Base-by-base conservation (phyloP, 2,888 invertebrate species). In the Ectemnius lituratus region DNA sequence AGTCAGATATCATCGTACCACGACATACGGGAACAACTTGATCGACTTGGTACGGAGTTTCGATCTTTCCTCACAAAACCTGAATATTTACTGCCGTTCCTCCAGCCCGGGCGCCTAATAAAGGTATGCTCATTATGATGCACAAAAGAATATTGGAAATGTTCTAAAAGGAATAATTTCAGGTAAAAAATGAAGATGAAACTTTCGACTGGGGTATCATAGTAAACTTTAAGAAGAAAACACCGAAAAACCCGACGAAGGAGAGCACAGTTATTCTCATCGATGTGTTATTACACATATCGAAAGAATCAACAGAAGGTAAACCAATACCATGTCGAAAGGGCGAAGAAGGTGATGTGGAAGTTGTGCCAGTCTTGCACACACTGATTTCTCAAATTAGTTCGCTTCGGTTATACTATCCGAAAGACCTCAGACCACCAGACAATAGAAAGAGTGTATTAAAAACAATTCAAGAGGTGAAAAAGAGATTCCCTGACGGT, bases 201-300 rank as follows among this genome's bases (percentile, higher is more conserved):
- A 96, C 97, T 87, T 99, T 97, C 90, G 99, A 98, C 85, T 99
- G 99, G 99, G 98, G 98, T 13, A 96, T 97, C 62, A 95, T 99
- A 66, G 94, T 99, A 1, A 98, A 98, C 91, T 98, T 97, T 88
- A 95, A 96, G 86, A 97, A 96, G 85, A 95, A 94, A 82, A 91
- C 79, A 74, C 88, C 89, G 20, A 89, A 86, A 73, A 93, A 93
- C 88, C 92, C 93, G 0, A 67, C 90, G 1, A 91, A 93, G 90
- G 89, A 93, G 84, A 91, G 91, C 66, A 87, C 90, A 0, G 93
- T 93, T 58, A 95, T 97, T 76, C 93, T 97, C 16, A 94, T 98
- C 0, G 98, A 98, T 88, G 94, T 97, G 61, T 91, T 99, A 75
- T 91, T 98, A 57, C 94, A 97, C 85, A 94, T 98, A 1, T 94